Conservation (phyloP, 2,113 vertebrate species). For the Acrocephalus arundinaceus region DNA sequence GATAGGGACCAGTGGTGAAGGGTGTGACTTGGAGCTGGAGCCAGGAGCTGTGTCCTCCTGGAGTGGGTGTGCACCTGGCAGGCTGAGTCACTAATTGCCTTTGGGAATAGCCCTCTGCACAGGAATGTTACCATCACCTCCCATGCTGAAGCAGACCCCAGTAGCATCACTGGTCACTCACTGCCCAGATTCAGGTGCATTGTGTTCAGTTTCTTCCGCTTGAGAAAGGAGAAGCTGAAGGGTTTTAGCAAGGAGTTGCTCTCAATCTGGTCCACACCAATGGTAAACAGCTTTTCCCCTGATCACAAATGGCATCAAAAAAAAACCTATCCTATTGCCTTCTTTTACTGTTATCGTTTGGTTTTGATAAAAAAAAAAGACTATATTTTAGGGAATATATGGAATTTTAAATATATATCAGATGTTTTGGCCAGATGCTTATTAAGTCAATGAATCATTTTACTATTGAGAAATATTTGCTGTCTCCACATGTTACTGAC, state of each 20-base stretch:
- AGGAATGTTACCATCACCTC: background rate
- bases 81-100: background rate
- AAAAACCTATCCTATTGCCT: background rate
- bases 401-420: conserved; percentile 33
- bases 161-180: background rate
- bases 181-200: background rate
- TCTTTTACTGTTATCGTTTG: background rate
- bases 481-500: conserved; percentile 41
- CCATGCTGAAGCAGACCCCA: accelerated
- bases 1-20: background rate
- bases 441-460: conserved; percentile 48
- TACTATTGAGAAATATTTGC: conserved; percentile 25
- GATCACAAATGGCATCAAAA: background rate
- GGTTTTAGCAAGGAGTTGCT: background rate
- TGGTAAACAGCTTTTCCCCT: background rate
- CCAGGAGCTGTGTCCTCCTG: background rate
- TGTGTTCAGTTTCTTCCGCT: background rate
- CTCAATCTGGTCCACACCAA: background rate
- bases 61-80: background rate
- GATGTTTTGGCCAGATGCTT: conserved; percentile 32
- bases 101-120: background rate
- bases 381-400: conserved; percentile 2
- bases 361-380: conserved; percentile 11
- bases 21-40: background rate
- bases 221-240: background rate